phyloP scores from a whole-genome alignment of 2,888 invertebrate genomes.

The Spisula solida region DNA sequence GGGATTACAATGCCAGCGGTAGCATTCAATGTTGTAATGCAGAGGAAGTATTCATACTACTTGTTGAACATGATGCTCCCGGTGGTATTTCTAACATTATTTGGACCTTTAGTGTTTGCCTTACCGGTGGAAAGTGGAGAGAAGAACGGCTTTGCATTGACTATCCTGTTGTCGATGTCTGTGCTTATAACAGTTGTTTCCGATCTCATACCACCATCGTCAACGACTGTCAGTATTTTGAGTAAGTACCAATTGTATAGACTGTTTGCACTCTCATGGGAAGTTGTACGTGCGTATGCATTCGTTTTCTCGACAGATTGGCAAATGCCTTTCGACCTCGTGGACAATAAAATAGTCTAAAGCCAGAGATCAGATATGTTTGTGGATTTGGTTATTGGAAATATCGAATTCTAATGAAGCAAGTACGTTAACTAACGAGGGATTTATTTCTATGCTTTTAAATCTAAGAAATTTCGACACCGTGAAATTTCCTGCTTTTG shows the following conservation, averaged over 20 bases:
- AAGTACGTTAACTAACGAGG: no score
- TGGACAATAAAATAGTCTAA: no score
- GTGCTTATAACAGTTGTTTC: conserved; percentile 60
- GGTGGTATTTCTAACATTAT: conserved; percentile 47
- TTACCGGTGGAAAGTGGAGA: conserved; percentile 68
- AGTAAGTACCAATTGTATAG: conserved; percentile 52
- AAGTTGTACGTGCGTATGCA: no score
- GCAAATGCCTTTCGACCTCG: no score
- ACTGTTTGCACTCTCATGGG: no score
- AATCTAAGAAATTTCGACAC: no score
- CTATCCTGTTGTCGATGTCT: conserved; percentile 61
- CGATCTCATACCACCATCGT: conserved; percentile 61
- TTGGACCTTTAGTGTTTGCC: conserved; percentile 56
- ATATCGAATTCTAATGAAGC: no score
- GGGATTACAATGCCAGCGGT: conserved; percentile 21
- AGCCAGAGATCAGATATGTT: no score
- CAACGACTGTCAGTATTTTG: conserved; percentile 51
- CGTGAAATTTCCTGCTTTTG: no score
- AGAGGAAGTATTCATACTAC: conserved; percentile 60
- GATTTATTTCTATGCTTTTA: no score
- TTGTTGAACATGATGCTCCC: conserved; percentile 64
- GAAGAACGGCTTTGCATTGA: conserved; percentile 59
- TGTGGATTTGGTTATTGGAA: no score
- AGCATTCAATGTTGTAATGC: conserved; percentile 46
- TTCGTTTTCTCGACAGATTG: no score